Evolutionary conservation across 1,140 invertebrate species (phyloP).

Genomic region (Coenobita brevimanus): DNA sequence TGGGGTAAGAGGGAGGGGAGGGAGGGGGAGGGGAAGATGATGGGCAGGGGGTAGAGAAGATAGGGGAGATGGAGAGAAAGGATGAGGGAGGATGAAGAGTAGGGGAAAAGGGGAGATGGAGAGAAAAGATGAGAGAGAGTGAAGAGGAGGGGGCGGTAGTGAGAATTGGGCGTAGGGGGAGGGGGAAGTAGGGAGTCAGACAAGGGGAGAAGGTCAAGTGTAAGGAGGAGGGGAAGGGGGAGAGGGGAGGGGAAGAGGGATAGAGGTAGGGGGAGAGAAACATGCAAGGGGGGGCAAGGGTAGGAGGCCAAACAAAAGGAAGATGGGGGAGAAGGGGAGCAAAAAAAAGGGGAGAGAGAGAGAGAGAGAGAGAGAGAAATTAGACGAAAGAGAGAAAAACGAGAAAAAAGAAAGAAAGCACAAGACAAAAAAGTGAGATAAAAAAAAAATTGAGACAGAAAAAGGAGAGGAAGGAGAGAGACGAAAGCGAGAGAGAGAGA

Average conservation of each 20-base stretch:
- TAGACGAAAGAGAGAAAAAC: not conserved
- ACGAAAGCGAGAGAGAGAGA: not conserved
- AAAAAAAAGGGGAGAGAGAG: not conserved
- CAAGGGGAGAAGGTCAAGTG: no score
- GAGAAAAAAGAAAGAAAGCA: not conserved
- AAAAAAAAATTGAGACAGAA: no score
- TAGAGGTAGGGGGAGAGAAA: no score
- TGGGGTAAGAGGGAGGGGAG: not conserved
- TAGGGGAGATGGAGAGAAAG: not conserved
- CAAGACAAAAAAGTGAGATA: not conserved
- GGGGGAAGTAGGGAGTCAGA: no score
- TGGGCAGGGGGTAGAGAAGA: not conserved
- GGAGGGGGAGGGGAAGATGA: not conserved
- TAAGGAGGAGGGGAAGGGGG: no score
- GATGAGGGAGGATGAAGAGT: not conserved
- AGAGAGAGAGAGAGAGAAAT: constrained; percentile 4
- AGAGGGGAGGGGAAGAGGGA: no score
- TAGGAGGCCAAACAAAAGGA: not conserved
- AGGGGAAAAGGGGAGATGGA: not conserved
- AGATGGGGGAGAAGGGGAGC: not conserved
- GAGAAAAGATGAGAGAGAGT: not conserved
- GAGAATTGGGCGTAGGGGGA: no score
- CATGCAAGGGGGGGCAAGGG: no score
- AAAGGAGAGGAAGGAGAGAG: no score
- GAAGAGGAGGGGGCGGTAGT: no score